Base-by-base conservation (phyloP, 2,797 vertebrate genomes). In the Onychomys arenicola region DNA sequence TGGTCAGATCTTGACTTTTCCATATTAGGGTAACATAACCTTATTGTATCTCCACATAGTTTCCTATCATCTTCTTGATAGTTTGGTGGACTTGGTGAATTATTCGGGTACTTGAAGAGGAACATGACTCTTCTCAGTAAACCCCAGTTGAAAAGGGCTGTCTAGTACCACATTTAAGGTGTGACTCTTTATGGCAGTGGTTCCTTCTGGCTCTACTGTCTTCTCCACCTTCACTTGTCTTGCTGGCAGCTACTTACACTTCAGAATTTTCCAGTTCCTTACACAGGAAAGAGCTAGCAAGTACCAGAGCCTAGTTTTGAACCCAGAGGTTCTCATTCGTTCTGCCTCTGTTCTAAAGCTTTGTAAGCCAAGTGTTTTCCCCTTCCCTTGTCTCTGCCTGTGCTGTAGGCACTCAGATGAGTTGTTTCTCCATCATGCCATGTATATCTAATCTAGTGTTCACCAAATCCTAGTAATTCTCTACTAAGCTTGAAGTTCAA, bases 81-180 rank as follows among this genome's bases (percentile, higher is more conserved):
- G 78, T 96, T 55, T 93, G 61, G 37, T 86, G 55, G 91, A 76
- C 32, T 81, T 63, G 85, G 34, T 94, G 34, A 87, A 75, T 83
- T 89, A 19, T 84, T 8, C 77, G 43, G 9, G 12, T 91, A 21
- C 61, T 89, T 85, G 71, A 29, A 87, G 87, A 94, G 4, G 43
- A 97, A 16, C 34, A 3, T 89, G 19, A 59, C 69, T 82, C 61
- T 90, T 94, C 69, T 94, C 21, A 71, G 61, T 43, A 96, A 81
- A 91, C 67, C 34, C 40, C 80, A 90, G 19, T 57, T 95, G 57
- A 27, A 86, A 59, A 92, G n/a, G 5, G 37, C 21, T 94, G 49
- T 92, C 7, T 34, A 93, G 67, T 13, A 77, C 52, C 52, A 89
- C 86, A 49, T 63, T 69, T 69, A 93, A 63, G 49, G 46, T 34